Evolutionary conservation across 2,888 invertebrate genomes (phyloP).

Genomic region (Rotaria magnacalcarata): DNA sequence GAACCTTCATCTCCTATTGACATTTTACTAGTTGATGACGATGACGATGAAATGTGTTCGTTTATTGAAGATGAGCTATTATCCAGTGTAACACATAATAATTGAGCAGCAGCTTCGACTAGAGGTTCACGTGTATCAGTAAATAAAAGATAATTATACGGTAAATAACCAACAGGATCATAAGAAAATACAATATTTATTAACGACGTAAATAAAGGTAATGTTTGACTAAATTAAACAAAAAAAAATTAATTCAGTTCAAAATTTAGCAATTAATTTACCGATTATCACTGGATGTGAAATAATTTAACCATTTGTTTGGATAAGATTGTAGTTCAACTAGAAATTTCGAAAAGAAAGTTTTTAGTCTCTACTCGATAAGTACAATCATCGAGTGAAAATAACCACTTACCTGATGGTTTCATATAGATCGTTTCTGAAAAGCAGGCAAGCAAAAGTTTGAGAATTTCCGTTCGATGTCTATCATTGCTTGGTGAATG

Average conservation of each 20-base stretch:
- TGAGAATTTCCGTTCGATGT: conserved; percentile 82
- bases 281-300: conserved; percentile 14
- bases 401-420: conserved; percentile 65
- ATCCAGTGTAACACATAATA: conserved; percentile 45
- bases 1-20: neutral
- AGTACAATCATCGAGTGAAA: too few relatives aligned
- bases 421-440: conserved; percentile 91
- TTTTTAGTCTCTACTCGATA: too few relatives aligned
- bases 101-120: conserved; percentile 72
- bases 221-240: conserved; percentile 68
- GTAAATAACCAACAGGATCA: conserved; percentile 89
- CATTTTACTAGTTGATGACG: neutral
- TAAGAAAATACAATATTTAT: conserved; percentile 93
- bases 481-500: conserved; percentile 75
- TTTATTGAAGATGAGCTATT: neutral
- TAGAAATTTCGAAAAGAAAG: neutral
- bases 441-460: conserved; percentile 86
- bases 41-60: neutral
- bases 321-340: neutral
- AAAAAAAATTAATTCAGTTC: neutral
- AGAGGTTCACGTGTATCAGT: conserved; percentile 84
- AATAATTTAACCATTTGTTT: conserved; percentile 33
- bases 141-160: conserved; percentile 94
- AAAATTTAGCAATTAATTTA: neutral
- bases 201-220: conserved; percentile 93